phyloP scores from a whole-genome alignment of 2,888 invertebrate genomes.

The Arctia plantaginis region DNA sequence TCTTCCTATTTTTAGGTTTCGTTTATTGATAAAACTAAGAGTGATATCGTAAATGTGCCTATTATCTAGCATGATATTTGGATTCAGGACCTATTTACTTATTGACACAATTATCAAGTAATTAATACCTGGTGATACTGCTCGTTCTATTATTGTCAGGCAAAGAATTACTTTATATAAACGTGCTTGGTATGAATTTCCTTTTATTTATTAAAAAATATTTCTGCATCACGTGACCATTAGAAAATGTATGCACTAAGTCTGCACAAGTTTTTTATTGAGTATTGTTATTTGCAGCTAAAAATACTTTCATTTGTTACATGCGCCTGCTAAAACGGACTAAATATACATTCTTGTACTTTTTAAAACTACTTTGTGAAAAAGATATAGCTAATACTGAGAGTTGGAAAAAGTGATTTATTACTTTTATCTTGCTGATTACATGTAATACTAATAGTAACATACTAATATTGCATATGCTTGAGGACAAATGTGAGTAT shows the following conservation, averaged over 20 bases:
- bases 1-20: too few species aligned
- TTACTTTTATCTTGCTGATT: neutral
- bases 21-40: too few species aligned
- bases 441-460: neutral
- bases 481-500: conserved; percentile 67
- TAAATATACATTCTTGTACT: neutral
- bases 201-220: neutral
- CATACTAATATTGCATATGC: conserved; percentile 16
- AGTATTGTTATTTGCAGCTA: neutral
- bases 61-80: too few species aligned
- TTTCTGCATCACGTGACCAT: neutral
- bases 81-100: too few species aligned
- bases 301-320: neutral
- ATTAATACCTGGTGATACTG: too few species aligned
- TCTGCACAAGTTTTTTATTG: too few species aligned
- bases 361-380: neutral
- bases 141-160: too few species aligned
- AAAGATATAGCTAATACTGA: neutral
- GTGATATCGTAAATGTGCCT: too few species aligned
- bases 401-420: neutral
- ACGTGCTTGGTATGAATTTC: neutral
- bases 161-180: too few species aligned
- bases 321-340: neutral
- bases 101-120: too few species aligned
- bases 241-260: neutral